Conservation (phyloP, 2,888 invertebrate species). For the Lissocephala sabroskyi region DNA sequence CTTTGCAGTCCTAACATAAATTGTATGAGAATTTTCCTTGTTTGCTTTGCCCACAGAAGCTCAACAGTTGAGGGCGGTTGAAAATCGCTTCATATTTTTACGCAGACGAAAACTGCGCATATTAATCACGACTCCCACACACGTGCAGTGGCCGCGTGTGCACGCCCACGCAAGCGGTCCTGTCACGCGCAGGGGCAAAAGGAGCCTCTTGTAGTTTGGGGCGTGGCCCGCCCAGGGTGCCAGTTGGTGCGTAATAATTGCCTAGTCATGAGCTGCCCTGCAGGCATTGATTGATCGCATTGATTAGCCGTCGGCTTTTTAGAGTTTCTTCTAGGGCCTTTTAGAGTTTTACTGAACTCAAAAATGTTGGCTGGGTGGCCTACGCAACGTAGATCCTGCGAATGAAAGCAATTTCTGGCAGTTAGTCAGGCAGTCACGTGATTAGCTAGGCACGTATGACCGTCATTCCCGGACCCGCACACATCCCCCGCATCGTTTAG, state of each 20-base stretch:
- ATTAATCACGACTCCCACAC: conserved; percentile 8
- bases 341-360: too few species aligned
- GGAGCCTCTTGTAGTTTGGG: conserved; percentile 13
- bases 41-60: conserved; percentile 8
- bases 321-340: too few species aligned
- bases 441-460: conserved; percentile 35
- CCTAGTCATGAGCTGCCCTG: conserved; percentile 42
- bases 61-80: conserved; percentile 31
- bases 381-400: too few species aligned
- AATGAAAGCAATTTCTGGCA: conserved; percentile 41
- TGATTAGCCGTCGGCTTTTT: too few species aligned
- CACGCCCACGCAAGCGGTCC: conserved; percentile 26
- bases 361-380: too few species aligned
- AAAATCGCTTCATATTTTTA: conserved; percentile 47
- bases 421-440: conserved; percentile 51
- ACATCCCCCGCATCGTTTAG: background rate
- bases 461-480: background rate
- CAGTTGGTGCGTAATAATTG: conserved; percentile 57
- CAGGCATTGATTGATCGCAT: too few species aligned
- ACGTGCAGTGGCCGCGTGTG: conserved; percentile 24
- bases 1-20: too few species aligned
- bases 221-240: conserved; percentile 14
- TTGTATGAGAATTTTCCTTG: background rate
- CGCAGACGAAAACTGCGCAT: conserved; percentile 21
- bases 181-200: conserved; percentile 27